Base-by-base conservation (phyloP, 2,113 vertebrate genomes). In the Oryzias melastigma region DNA sequence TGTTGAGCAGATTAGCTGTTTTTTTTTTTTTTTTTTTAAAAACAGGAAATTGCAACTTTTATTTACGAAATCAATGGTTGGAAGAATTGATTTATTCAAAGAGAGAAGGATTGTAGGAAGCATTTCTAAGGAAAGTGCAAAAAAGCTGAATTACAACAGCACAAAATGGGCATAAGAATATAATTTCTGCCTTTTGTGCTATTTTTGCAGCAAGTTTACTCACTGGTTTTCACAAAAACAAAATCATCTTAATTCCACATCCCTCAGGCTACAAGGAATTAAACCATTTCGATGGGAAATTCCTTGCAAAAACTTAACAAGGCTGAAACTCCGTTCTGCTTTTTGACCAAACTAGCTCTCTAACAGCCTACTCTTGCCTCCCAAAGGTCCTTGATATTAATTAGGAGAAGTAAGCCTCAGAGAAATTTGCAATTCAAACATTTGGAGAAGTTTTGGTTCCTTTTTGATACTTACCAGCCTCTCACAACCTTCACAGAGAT, bases 391-490 rank as follows among this genome's bases (percentile, higher is more conserved):
- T 76, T 61, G 18, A 61, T 24, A 70, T 48, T 42, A 68, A 56
- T 72, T 54, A 52, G 17, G 62, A 16, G 43, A 65, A n/a, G 42
- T 5, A 50, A 14, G 53, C 16, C 53, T 40, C 44, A 43, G 4
- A 2, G 15, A 13, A n/a, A 14, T 40, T 47, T 64, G 51, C 27
- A 5, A 43, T 17, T 43, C 19, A 20, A 6, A 52, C 17, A 0
- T 52, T 6, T 35, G 5, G 25, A 48, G 25, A 48, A 41, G 41
- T 62, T 51, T 14, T 19, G 19, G 27, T 29, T 20, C 19, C 49
- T 44, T 25, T 18, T 12, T 4, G 6, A 47, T 50, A 64, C 94
- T 95, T 83, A 98, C 96, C 96, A 98, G 89, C 96, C 96, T 90
- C 95, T 85, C 20, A 96, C 55, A 8, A 96, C 94, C 87, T 92